Conservation (phyloP, 2,888 invertebrate genomes). For the Stenoptilia bipunctidactyla region DNA sequence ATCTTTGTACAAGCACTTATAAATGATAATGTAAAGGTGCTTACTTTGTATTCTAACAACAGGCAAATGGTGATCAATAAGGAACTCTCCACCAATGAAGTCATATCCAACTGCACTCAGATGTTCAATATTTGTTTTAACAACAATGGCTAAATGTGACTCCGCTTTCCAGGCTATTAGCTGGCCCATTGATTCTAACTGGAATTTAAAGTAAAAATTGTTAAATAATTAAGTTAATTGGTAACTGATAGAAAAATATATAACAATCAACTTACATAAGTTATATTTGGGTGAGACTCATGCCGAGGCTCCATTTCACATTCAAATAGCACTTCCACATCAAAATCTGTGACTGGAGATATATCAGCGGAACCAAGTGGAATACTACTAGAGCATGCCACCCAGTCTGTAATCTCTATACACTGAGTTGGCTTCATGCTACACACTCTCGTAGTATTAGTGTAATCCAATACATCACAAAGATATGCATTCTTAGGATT, state of each 20-base stretch:
- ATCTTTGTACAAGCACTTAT: too few relatives aligned
- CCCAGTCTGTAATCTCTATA: conserved; percentile 58
- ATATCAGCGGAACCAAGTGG: conserved; percentile 47
- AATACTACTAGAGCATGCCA: conserved; percentile 48
- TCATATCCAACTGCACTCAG: conserved; percentile 79
- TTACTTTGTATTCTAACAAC: conserved; percentile 84
- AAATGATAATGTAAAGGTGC: conserved; percentile 26
- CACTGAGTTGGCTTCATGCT: conserved; percentile 61
- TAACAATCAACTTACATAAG: conserved; percentile 27
- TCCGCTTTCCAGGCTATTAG: conserved; percentile 85
- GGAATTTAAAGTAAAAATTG: conserved; percentile 17
- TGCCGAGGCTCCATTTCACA: conserved; percentile 62
- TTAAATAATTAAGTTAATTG: not conserved
- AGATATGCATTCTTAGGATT: conserved; percentile 70
- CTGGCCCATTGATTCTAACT: conserved; percentile 85
- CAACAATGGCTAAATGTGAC: conserved; percentile 79
- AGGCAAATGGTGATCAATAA: conserved; percentile 82
- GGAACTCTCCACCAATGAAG: conserved; percentile 78
- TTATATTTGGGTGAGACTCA: conserved; percentile 32
- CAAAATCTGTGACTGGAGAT: conserved; percentile 37
- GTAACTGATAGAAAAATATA: not conserved
- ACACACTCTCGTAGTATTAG: conserved; percentile 56
- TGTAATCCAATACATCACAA: conserved; percentile 72
- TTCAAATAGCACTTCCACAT: conserved; percentile 55
- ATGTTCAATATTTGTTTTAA: conserved; percentile 83